Base-by-base conservation (phyloP, 2,888 invertebrate genomes). In the Cheilosia urbana region DNA sequence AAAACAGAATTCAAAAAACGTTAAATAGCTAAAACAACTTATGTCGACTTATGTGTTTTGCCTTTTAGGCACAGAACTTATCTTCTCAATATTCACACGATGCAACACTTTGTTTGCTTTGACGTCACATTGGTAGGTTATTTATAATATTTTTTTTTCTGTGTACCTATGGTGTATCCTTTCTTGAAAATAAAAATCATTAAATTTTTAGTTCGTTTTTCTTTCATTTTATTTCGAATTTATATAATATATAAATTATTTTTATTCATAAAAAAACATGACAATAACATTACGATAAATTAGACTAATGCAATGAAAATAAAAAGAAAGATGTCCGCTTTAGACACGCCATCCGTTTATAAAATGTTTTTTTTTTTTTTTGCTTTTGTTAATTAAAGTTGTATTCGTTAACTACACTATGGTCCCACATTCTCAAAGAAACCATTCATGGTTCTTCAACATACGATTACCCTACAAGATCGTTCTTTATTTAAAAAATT, bases 231-330 rank as follows among this genome's bases (percentile, higher is more conserved):
- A 81, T 81, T 81, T 66, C 40, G 21, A 80, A 62, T 68, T 62
- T 40, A 37, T 13, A 4, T 34, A 34, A 0, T 75, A 37, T 37
- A 81, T 75, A 81, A 81, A 81, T 81, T 69, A 81, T 75, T 65
- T 62, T 37, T 60, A 55, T 58, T 57, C 49, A 63, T 63, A 63
- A 55, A 68, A 77, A 60, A 69, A 47, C 55, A 69, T 77, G 71
- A 71, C 71, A 78, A 47, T 71, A 57, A 68, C 11, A 63, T 58
- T 63, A 69, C 34, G 62, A 81, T 75, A 81, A 81, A 81, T 81
- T 69, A 82, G 60, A 45, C 76, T 82, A 71, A 65, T 77, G 58
- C 65, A 57, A 75, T 63, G 57, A 71, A 51, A 66, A 57, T 34
- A 21, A 45, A 71, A 53, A 49, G 24, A 17, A 69, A 51, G 15